Conservation (phyloP, 2,113 vertebrate genomes). For the Anoplopoma fimbria region DNA sequence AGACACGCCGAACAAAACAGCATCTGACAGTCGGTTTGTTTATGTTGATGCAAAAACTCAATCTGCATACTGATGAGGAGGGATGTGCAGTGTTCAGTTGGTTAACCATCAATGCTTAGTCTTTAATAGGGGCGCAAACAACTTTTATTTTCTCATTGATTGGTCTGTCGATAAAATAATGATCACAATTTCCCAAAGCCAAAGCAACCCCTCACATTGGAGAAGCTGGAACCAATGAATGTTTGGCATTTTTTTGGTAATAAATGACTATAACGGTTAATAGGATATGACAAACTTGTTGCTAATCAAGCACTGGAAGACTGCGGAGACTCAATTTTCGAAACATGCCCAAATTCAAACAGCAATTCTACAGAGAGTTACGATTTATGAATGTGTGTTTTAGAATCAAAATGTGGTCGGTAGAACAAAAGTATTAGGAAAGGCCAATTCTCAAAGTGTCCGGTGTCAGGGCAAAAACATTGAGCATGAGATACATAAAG, state of each 20-base stretch:
- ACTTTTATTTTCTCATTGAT: background rate
- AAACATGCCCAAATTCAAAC: background rate
- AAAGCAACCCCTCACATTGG: background rate
- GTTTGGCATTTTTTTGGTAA: background rate
- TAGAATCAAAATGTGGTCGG: background rate
- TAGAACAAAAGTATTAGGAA: too few relatives aligned
- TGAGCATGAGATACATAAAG: too few relatives aligned
- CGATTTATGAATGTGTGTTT: background rate
- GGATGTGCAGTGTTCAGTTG: background rate
- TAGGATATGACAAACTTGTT: background rate
- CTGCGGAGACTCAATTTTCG: background rate
- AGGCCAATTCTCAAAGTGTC: too few relatives aligned
- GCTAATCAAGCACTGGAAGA: background rate
- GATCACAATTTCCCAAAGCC: background rate
- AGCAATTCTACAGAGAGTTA: background rate
- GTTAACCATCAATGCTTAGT: background rate
- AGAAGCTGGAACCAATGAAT: background rate
- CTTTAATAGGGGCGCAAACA: background rate
- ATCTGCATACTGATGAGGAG: constrained; percentile 36
- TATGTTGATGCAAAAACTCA: constrained; percentile 17
- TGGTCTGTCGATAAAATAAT: background rate
- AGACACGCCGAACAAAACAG: constrained; percentile 42
- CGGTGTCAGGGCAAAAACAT: too few relatives aligned
- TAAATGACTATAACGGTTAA: background rate
- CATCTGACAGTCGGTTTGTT: constrained; percentile 51